phyloP scores from a whole-genome alignment of 2,113 vertebrate species.

The Chloebia gouldiae region DNA sequence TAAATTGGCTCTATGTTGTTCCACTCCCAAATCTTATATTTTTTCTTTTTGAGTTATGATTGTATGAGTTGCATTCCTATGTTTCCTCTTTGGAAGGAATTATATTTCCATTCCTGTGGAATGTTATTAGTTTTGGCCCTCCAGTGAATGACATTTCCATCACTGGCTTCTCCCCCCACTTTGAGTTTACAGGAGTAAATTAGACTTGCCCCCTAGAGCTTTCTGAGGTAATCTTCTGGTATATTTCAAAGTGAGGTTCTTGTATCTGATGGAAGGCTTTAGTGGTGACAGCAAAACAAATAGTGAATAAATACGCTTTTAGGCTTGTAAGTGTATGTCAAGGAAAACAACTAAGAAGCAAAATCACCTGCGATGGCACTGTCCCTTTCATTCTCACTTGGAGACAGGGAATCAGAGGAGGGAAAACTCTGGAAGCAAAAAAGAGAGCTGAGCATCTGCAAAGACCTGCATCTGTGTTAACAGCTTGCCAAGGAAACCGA shows the following conservation, averaged over 20 bases:
- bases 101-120: not conserved
- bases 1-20: not conserved
- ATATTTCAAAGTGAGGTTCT: not conserved
- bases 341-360: not conserved
- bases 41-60: not conserved
- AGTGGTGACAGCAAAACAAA: constrained; percentile 19
- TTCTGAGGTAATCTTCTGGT: not conserved
- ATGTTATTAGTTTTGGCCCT: not conserved
- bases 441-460: not conserved
- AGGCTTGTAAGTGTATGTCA: not conserved
- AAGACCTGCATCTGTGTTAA: constrained; percentile 19
- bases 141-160: not conserved
- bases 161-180: not conserved
- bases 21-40: not conserved
- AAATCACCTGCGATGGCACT: not conserved
- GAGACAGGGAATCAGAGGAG: not conserved
- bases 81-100: not conserved
- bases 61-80: not conserved
- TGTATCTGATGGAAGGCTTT: not conserved
- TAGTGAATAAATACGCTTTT: not conserved
- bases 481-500: not conserved
- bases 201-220: not conserved
- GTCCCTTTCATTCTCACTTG: not conserved
- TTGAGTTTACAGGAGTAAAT: not conserved
- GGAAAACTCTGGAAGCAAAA: not conserved